Evolutionary conservation across 1,140 invertebrate species (phyloP), one percentile per base, ranked within the genome.

Genomic region (Nixonia krombeini): DNA sequence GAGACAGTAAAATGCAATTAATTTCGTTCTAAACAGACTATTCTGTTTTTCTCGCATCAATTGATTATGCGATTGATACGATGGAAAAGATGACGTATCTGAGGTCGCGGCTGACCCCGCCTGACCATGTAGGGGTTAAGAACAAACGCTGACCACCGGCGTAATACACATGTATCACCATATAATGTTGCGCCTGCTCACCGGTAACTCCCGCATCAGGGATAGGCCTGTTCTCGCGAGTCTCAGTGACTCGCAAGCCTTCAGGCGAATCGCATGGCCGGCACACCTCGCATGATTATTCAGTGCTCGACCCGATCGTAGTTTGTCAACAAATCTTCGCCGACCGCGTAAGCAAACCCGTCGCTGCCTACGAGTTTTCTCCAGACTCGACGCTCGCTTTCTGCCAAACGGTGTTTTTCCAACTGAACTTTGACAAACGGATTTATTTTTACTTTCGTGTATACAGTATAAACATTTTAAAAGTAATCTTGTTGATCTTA

Each of bases 211-310:
- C 73, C 75, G 74, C 69, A 70, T 58, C 64, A 57, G 65, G 55
- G 52, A 64, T 68, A 72, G 56, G 64, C 56, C 51, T 58, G 62
- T 63, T 65, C 71, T 66, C n/a, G n/a, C n/a, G n/a, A n/a, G n/a
- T n/a, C 62, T 80, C 80, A 84, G 82, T 84, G 69, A 72, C 74
- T 80, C 74, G 72, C 65, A 81, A 76, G 79, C 76, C 78, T 76
- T 70, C 78, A 70, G 70, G 57, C 76, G 73, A 80, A 82, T 78
- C 77, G 74, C 73, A 77, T 63, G 58, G 52, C 42, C 56, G 50
- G 63, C 57, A 47, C 45, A 56, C 55, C 45, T 59, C 67, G 59
- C 59, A 64, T 64, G 61, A 64, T 70, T 56, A 70, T 64, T 70
- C 67, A 64, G 59, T 61, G 55, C 41, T 64, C 42, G 46, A 46